Evolutionary conservation across 2,797 vertebrate species (phyloP), one percentile per base, ranked within the genome.

Genomic region (Pangasius larnaudii): DNA sequence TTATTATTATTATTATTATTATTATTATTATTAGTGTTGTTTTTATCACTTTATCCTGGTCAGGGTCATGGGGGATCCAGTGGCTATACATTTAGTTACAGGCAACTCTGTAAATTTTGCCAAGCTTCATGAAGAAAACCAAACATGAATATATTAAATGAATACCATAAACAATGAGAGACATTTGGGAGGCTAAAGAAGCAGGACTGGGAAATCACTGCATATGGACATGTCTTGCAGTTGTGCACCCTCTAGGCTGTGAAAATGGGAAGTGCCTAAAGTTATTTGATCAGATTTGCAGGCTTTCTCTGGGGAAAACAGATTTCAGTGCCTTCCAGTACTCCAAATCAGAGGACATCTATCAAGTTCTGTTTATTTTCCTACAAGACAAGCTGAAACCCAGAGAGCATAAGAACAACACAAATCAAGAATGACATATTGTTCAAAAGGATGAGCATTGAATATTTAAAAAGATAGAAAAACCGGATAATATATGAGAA

Each of bases 221-320:
- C 10, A 75, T 75, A 14, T 49, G 24, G 72, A n/a, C 42, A 79
- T 79, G 22, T 79, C 49, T 56, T 56, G 51, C 56, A 13, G 51
- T 79, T 53, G n/a, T 56, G 77, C 77, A 33, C 77, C 77, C 16
- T 56, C 77, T 79, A 56, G 75, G n/a, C 77, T 22, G 56, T 58
- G 49, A 79, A 79, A 33, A 22, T 18, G 11, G 18, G 51, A 56
- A 36, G 16, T 79, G 75, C 14, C 27, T 49, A 2, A 27, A 5
- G 46, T 27, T 46, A 74, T 46, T 5, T 46, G 24, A 14, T 74
- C 24, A 74, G 11, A 46, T 10, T 18, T 39, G 30, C 4, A 67
- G 30, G 63, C 63, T 39, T 9, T 22, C 10, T 67, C 11, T 67
- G 18, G 19, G 22, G 71, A 49, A 74, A 46, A 22, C 0, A 22